Evolutionary conservation across 2,113 vertebrate species (phyloP).

Genomic region (Puma concolor): DNA sequence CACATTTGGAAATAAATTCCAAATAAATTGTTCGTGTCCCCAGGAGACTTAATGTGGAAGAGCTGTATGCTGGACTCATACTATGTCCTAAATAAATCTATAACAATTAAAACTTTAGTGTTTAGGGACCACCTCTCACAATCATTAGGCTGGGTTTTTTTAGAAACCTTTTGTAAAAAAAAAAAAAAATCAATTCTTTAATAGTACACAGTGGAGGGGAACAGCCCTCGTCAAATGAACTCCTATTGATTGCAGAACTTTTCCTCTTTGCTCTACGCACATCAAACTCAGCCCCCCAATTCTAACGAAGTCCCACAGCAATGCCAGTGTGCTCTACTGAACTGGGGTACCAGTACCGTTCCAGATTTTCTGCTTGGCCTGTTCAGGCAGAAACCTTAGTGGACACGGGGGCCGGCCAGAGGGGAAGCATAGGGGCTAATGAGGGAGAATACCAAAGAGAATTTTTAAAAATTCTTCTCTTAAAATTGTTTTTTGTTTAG

Average conservation of each 20-base stretch:
- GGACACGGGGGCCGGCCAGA: no score
- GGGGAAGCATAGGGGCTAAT: background rate
- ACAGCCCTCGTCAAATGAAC: conserved; percentile 10
- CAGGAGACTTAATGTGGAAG: background rate
- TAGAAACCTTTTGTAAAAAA: background rate
- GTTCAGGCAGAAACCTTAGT: background rate
- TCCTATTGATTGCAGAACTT: background rate
- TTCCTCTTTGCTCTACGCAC: background rate
- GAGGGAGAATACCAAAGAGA: background rate
- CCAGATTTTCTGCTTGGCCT: background rate
- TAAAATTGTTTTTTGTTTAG: no score
- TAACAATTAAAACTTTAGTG: conserved; percentile 46
- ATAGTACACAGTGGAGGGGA: background rate
- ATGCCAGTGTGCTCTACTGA: background rate
- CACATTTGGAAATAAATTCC: conserved; percentile 26
- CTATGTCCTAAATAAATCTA: conserved; percentile 37
- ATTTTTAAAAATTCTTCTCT: background rate
- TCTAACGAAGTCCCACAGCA: background rate
- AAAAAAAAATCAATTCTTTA: conserved; percentile 50
- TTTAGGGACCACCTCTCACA: background rate
- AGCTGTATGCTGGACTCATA: background rate
- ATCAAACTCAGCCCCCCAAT: background rate
- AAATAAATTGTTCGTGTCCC: background rate
- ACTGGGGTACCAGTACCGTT: background rate
- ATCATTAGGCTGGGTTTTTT: background rate